Evolutionary conservation across 2,113 vertebrate species (phyloP), one percentile per base, ranked within the genome.

Genomic region (Periophthalmus modestus): DNA sequence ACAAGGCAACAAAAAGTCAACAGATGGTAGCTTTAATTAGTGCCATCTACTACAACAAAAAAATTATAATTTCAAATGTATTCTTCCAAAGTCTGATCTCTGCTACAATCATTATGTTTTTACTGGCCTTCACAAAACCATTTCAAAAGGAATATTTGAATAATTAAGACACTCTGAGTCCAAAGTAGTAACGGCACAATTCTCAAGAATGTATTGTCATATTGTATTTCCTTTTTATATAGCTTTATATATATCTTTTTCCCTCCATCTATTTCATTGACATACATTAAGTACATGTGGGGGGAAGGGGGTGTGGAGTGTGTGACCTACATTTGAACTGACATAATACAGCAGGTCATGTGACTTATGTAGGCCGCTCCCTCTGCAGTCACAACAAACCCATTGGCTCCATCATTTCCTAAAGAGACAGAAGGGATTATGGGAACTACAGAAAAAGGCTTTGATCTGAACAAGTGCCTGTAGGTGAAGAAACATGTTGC

Each of bases 291-390:
- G 34, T 65, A 39, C 18, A 39, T 65, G 28, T 57, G 5, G 72
- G 48, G 36, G 77, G 71, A 48, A 77, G 71, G 50, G 9, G 55
- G 46, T 74, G 74, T 50, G 74, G 74, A 48, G 54, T 33, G n/a
- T n/a, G n/a, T 78, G 83, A 78, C 80, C 83, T 72, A 85, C 13
- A 80, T 80, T 15, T n/a, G 48, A 21, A 34, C 55, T 66, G 24
- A 65, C 23, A 62, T 43, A 69, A 65, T 58, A 61, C 62, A 28
- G 59, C 10, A 24, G 50, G 73, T 74, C 70, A 82, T 48, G 73
- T 79, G 79, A 85, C 33, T 19, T 1, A 81, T 23, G 23, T 0
- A 0, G 7, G 13, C 14, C 11, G 0, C 57, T 43, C 24, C 16
- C 58, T 54, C 28, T 24, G 47, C 55, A 46, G 54, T 75, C 68